These are phyloP conservation scores for Reticulitermes lucifugus DNA, from an alignment of 2,888 invertebrate species.

Conservation along the genomic window DNA sequence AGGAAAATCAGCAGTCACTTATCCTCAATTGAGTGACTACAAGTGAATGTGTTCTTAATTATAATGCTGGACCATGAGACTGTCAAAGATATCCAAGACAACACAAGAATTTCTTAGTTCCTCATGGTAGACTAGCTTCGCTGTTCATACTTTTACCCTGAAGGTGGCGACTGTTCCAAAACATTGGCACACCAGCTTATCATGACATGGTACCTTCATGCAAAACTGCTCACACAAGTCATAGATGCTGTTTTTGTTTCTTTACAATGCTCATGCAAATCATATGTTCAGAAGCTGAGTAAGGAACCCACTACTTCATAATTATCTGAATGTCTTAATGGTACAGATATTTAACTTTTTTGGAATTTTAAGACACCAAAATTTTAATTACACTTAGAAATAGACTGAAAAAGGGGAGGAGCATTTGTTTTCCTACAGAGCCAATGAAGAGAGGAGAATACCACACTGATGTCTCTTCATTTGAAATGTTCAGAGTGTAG, in stretches of 20 bases:
- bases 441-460: neutral
- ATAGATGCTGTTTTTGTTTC: neutral
- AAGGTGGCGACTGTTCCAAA: too few species aligned
- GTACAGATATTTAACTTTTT: neutral
- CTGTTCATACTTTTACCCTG: too few species aligned
- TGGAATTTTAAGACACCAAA: neutral
- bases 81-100: too few species aligned
- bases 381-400: neutral
- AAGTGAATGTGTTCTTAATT: too few species aligned
- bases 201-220: too few species aligned
- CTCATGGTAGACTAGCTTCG: too few species aligned
- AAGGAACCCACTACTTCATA: neutral
- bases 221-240: neutral
- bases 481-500: neutral
- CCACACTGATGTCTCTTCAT: neutral
- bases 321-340: neutral
- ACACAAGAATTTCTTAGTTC: too few species aligned
- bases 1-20: too few species aligned
- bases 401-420: neutral
- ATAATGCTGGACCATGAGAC: too few species aligned
- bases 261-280: neutral
- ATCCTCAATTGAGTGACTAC: too few species aligned
- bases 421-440: neutral
- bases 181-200: too few species aligned
- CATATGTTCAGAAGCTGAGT: neutral